Base-by-base conservation (phyloP, 2,888 invertebrate species). In the Spisula subtruncata region DNA sequence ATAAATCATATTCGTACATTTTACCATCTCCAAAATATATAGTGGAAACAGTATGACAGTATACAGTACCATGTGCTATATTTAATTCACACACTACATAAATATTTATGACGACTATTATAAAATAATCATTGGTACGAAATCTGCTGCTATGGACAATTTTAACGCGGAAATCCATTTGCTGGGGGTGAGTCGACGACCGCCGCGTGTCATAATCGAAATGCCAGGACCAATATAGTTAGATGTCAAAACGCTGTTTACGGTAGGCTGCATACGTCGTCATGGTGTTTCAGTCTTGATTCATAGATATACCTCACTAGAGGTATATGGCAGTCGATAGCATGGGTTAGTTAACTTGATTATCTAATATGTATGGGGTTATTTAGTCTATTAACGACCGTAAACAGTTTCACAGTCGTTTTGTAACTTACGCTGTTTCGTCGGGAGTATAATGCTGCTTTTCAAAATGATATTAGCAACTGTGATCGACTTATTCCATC, bases 201-300 rank as follows among this genome's bases (percentile, higher is more conserved):
- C 18, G 75, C 32, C 35, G n/a, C n/a, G 84, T 25, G 75, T 75
- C 75, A 71, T 84, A 10, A 84, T 84, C 35, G 83, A 41, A 20
- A 35, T 2, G 18, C 35, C 56, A 25, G 25, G 35, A 46, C 51
- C n/a, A 81, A 46, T 81, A 20, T 46, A 81, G n/a, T 51, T 81
- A 48, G 48, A 81, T 81, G 81, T 81, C 81, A 81, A 81, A 81
- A 32, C 75, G 18, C 1, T 35, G 29, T 75, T 75, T 18, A 75
- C 75, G 75, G 29, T 75, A 75, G 25, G 35, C 16, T 75, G 75
- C 29, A 14, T 75, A 32, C 29, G 35, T 35, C 35, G 75, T 32
- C 32, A 32, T 75, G 35, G 16, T 14, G 35, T 75, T 16, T 32
- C 32, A 66, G 32, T 35, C 18, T 75, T 75, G 6, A 71, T 71